phyloP scores from a whole-genome alignment of 2,113 vertebrate species.

The Lepisosteus osseus region DNA sequence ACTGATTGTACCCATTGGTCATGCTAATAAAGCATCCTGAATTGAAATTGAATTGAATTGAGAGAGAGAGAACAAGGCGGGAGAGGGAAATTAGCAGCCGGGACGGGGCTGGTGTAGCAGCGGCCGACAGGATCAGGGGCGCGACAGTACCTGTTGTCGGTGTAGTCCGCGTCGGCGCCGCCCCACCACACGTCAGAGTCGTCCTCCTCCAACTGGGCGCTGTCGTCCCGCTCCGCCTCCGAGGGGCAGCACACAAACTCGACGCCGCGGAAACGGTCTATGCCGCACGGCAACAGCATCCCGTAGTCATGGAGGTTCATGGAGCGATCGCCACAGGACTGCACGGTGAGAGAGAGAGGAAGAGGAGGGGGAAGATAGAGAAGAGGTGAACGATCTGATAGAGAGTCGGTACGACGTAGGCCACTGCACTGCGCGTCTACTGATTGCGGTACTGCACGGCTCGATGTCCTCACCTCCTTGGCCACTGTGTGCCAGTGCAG shows the following conservation, averaged over 20 bases:
- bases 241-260: constrained; percentile 95
- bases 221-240: constrained; percentile 78
- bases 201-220: constrained; percentile 80
- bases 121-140: not conserved
- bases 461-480: constrained; percentile 77
- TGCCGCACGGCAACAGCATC: constrained; percentile 93
- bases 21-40: too few species aligned
- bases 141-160: constrained; percentile 79
- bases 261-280: constrained; percentile 93
- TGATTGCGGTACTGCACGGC: not conserved
- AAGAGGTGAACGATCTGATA: too few species aligned
- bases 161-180: constrained; percentile 87
- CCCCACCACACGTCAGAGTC: constrained; percentile 98
- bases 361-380: not conserved
- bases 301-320: constrained; percentile 96
- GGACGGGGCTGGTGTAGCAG: too few species aligned
- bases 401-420: too few species aligned
- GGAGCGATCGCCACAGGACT: constrained; percentile 92
- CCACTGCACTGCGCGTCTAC: not conserved
- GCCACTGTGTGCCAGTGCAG: constrained; percentile 98
- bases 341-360: not conserved
- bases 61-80: constrained; percentile 13
- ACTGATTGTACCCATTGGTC: too few species aligned
- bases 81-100: too few species aligned
- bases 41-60: constrained; percentile 3